Base-by-base conservation (phyloP, 2,797 vertebrate genomes). In the Euthynnus affinis region DNA sequence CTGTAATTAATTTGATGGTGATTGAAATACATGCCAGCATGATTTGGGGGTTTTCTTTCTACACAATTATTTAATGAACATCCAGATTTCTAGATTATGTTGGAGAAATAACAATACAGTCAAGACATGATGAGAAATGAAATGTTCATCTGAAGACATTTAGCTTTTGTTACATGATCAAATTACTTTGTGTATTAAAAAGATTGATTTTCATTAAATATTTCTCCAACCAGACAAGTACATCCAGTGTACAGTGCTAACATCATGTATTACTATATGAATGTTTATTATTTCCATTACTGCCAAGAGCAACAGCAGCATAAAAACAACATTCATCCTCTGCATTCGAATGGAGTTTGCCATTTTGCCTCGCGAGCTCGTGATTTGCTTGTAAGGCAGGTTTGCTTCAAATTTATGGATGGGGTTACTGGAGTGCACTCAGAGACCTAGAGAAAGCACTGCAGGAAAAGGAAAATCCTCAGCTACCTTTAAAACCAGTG, bases 331-430 rank as follows among this genome's bases (percentile, higher is more conserved):
- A 74, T 53, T 17, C 65, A 55, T 17, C 49, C 52, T 52, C 8
- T 70, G 58, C 61, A 68, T 88, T 87, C 51, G 18, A 87, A 78
- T 63, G 8, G 51, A 18, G 44, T 76, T 78, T 85, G 73, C 68
- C 74, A 59, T 63, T 84, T 87, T 81, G 57, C 48, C 57, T 59
- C 6, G 5, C 7, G 2, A 74, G 59, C 27, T 20, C 10, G 17
- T 18, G 29, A 76, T 86, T 72, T 84, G 78, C 87, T 89, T 89
- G 70, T 79, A 46, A 57, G 57, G 83, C 82, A 82, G 69, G 84
- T 79, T 89, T 87, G 72, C 82, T 76, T 87, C 27, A 90, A 20
- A 90, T 88, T 57, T 89, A 87, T 79, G 68, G 81, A 82, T 48
- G 62, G 71, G 70, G 79, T 86, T 80, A 62, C 57, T 65, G 51